Evolutionary conservation across 2,113 vertebrate genomes (phyloP).

Genomic region (Platysternon megacephalum): DNA sequence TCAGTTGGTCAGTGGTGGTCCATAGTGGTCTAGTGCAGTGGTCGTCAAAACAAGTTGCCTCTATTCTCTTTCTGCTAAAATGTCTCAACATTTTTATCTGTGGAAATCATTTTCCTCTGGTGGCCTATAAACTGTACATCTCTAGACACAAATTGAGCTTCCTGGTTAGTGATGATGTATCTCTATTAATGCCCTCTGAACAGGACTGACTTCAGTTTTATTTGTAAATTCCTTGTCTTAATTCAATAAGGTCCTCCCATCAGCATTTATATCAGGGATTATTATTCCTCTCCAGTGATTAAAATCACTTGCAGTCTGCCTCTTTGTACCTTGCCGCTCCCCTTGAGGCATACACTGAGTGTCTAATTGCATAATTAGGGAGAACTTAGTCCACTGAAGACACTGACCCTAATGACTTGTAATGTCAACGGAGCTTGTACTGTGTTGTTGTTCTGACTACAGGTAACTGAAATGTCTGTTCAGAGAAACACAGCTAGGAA

Average conservation of each 20-base stretch:
- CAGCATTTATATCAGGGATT: neutral
- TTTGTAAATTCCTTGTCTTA: neutral
- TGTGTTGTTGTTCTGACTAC: fast-evolving
- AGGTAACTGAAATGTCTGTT: neutral
- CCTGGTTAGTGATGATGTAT: neutral
- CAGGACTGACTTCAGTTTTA: neutral
- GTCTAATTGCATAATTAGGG: neutral
- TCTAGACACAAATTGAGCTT: neutral
- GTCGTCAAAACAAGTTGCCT: neutral
- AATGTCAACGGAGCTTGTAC: neutral
- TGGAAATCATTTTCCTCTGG: neutral
- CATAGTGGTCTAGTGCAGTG: neutral
- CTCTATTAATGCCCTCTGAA: neutral
- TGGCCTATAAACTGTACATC: neutral
- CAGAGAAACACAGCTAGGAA: neutral
- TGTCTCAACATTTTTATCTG: neutral
- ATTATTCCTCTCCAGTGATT: neutral
- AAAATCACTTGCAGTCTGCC: neutral
- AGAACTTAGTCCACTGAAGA: neutral
- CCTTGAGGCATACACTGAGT: neutral
- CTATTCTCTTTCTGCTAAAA: neutral
- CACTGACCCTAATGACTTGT: neutral
- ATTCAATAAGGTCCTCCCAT: neutral
- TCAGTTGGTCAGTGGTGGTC: neutral
- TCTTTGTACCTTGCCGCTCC: neutral